phyloP scores from a whole-genome alignment of 2,888 invertebrate genomes.

The Cenopis cana region DNA sequence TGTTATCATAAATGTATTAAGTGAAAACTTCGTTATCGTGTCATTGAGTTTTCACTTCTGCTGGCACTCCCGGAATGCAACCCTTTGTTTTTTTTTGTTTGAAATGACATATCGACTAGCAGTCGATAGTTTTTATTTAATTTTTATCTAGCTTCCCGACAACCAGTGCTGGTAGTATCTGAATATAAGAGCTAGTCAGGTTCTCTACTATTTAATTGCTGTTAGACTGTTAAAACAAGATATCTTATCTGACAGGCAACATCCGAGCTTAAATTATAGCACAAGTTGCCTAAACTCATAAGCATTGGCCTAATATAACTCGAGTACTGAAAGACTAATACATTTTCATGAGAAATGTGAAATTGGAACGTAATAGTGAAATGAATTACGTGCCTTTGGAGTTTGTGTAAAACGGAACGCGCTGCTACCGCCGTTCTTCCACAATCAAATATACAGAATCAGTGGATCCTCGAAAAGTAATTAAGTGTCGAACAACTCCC shows the following conservation, averaged over 20 bases:
- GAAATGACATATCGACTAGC: too few relatives aligned
- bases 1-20: too few relatives aligned
- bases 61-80: too few relatives aligned
- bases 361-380: conserved; percentile 15
- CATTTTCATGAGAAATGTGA: background rate
- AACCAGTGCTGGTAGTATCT: background rate
- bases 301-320: background rate
- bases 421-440: background rate
- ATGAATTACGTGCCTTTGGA: conserved; percentile 13
- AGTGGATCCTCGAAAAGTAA: conserved; percentile 40
- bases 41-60: too few relatives aligned
- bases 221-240: background rate
- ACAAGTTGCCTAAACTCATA: background rate
- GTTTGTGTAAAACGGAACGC: conserved; percentile 6
- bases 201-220: background rate
- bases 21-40: too few relatives aligned
- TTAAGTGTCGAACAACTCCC: conserved; percentile 44
- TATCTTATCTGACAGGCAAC: background rate
- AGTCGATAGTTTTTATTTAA: too few relatives aligned
- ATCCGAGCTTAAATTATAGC: background rate
- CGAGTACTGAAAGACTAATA: background rate
- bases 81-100: too few relatives aligned
- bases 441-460: conserved; percentile 34
- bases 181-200: background rate
- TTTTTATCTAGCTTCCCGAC: too few relatives aligned